Conservation (phyloP, 30 jellyfish, hydroid and myxozoan genomes). For the Aurelia sp. region DNA sequence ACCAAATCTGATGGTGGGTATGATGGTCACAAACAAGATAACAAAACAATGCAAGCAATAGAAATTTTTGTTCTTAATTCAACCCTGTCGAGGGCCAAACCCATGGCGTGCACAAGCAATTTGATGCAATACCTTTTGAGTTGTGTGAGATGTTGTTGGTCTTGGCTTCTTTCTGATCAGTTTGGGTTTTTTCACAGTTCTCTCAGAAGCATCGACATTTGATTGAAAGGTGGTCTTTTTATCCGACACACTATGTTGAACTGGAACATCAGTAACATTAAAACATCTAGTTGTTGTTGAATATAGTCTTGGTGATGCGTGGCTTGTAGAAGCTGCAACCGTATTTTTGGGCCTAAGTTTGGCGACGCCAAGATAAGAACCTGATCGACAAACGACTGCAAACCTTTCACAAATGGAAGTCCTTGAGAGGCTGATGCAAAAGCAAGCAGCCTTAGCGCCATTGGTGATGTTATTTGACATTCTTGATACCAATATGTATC, state of each 20-base stretch:
- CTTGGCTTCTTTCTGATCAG: slow-evolving; percentile 50
- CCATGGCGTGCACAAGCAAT: no score
- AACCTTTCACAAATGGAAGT: not conserved
- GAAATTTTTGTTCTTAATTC: no score
- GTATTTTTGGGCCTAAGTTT: not conserved
- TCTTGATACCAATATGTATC: not conserved
- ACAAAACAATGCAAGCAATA: no score
- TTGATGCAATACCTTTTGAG: slow-evolving; percentile 55
- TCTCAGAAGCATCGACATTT: not conserved
- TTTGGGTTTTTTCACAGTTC: slow-evolving; percentile 49
- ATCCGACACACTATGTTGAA: not conserved
- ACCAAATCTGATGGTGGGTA: no score
- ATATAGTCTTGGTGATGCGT: not conserved
- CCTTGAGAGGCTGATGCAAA: not conserved
- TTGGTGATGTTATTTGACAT: not conserved
- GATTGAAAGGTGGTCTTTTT: not conserved
- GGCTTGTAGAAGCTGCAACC: not conserved
- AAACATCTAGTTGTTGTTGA: not conserved
- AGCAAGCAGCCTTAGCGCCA: not conserved
- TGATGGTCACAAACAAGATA: no score
- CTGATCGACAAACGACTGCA: not conserved
- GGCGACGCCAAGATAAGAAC: not conserved
- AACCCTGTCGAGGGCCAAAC: no score
- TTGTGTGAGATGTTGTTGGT: slow-evolving; percentile 68
- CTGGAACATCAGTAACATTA: not conserved